Evolutionary conservation across 2,888 invertebrate genomes (phyloP), one percentile per base, ranked within the genome.

Genomic region (Rhingia rostrata): DNA sequence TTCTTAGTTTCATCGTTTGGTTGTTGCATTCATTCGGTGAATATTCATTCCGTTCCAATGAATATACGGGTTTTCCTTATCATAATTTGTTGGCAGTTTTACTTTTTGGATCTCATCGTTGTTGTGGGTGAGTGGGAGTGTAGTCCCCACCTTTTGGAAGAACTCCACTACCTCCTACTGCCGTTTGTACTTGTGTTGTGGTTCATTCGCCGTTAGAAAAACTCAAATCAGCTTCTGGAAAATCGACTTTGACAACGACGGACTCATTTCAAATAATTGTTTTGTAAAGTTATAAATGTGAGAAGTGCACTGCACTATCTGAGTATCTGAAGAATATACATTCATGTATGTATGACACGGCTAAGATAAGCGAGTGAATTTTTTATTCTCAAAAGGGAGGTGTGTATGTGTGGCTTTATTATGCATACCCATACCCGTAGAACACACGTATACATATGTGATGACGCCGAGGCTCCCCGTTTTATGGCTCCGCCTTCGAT

Each of bases 401-500:
- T 63, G 56, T 58, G 63, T 70, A 43, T 12, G 43, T 22, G 14
- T 74, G n/a, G 58, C 56, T 35, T 39, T 54, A 37, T 6, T 30
- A 47, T 70, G 35, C 54, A 58, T 63, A 66, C 78, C 63, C 73
- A 74, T 64, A 64, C 75, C 69, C 45, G 7, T 9, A 49, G 56
- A 45, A 43, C 39, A 43, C 60, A 63, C 64, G 74, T 75, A 49
- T 77, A 73, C 77, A 85, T 72, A 85, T 77, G 81, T 72, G 75
- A 67, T 63, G 37, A 63, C 58, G 69, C 54, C 58, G 74, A 72
- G 85, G 81, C 81, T 81, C 81, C 85, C 81, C 66, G 58, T 85
- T 85, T 85, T 85, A 81, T 85, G 63, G 81, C 85, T 85, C 85
- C 85, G 85, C 85, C 85, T 81, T 81, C 77, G 49, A 43, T 67